Base-by-base conservation (phyloP, 2,888 invertebrate species). In the Charanyca ferruginea region DNA sequence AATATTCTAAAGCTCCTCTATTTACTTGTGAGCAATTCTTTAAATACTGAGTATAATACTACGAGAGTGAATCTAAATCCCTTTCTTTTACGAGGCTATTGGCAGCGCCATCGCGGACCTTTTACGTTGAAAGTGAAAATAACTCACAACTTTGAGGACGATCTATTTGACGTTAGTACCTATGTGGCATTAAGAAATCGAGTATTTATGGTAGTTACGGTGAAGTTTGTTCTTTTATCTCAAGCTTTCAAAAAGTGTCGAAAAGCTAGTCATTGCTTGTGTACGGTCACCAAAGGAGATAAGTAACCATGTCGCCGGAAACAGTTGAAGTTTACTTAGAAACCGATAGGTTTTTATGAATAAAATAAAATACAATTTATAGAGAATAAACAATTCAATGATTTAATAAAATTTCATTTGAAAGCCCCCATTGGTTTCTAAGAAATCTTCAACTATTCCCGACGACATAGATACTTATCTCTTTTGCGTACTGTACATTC, bases 71-170 rank as follows among this genome's bases (percentile, higher is more conserved):
- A 54, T 45, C 49, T 62, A 58, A 66, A 68, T 62, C 57, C 44
- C 28, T 32, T 53, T 41, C 25, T 42, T 61, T 58, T 61, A 67
- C 38, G 52, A 72, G 47, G 23, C 20, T 20, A 38, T 11, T 32
- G 9, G n/a, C 5, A 16, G 51, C 20, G 22, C 11, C 35, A 44
- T 52, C 41, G 52, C 18, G 22, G 23, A 28, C 18, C 52, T 35
- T 61, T 72, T 53, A 45, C 32, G 55, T 25, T 20, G 41, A 16
- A 38, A 48, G 67, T 60, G 55, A 41, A 53, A 66, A 66, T 49
- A 38, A 18, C 11, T 48, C 52, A 42, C 25, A 41, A 41, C n/a
- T 53, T 73, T 41, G 1, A 18, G 23, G 48, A 53, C 25, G 23
- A 23, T n/a, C 9, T 23, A 23, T 28, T 41, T 23, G n/a, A 32